phyloP scores from a whole-genome alignment of 30 jellyfish, hydroid and myxozoan genomes.

The Aurelia coerulea region DNA sequence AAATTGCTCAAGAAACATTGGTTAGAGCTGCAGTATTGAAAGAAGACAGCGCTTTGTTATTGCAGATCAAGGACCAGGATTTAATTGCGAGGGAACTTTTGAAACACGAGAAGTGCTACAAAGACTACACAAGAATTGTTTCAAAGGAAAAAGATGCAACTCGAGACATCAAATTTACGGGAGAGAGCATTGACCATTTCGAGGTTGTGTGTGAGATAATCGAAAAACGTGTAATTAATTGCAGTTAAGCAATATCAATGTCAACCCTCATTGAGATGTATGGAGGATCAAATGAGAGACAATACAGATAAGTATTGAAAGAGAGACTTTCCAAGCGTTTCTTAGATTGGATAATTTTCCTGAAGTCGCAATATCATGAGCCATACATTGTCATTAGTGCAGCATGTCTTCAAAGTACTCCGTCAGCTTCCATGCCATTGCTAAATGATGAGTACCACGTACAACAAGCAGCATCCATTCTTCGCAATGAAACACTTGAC shows the following conservation, averaged over 20 bases:
- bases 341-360: slow-evolving; percentile 3
- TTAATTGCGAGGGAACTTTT: slow-evolving; percentile 6
- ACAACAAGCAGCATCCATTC: slow-evolving; percentile 23
- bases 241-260: slow-evolving; percentile 5
- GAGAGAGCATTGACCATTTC: too few species aligned
- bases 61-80: slow-evolving; percentile 16
- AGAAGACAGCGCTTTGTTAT: not conserved
- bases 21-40: not conserved
- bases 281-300: slow-evolving; percentile 8
- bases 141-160: too few species aligned
- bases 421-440: slow-evolving; percentile 16
- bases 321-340: not conserved
- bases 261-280: slow-evolving; percentile 8
- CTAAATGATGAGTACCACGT: slow-evolving; percentile 21
- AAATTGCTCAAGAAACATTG: not conserved
- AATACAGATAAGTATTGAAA: not conserved
- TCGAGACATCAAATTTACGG: too few species aligned
- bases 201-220: too few species aligned
- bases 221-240: not conserved
- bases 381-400: slow-evolving; percentile 18
- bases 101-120: not conserved
- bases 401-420: too few species aligned
- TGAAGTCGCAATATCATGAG: slow-evolving; percentile 13
- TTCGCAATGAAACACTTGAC: not conserved
- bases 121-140: too few species aligned